Evolutionary conservation across 2,888 invertebrate genomes (phyloP).

Genomic region (Imbricaverruca yamaguchii): DNA sequence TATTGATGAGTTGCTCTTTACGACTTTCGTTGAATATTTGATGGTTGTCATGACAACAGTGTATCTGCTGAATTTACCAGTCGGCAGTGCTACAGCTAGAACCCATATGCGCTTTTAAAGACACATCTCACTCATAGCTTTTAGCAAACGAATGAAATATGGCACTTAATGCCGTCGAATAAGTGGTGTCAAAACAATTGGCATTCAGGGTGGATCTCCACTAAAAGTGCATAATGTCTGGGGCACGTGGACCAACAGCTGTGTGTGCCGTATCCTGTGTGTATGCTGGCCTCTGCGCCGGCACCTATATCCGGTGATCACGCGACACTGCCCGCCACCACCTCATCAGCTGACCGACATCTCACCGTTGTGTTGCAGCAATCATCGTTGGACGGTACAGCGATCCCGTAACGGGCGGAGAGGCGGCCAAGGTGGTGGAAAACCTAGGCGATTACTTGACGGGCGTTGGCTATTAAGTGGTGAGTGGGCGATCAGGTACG

Average conservation of each 20-base stretch:
- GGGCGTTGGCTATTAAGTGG: constrained; percentile 32
- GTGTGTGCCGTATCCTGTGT: background rate
- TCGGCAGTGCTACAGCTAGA: no score
- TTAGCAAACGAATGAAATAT: no score
- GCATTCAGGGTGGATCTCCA: no score
- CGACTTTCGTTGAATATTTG: no score
- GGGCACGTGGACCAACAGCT: background rate
- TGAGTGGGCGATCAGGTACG: background rate
- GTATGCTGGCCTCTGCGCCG: background rate
- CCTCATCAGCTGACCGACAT: background rate
- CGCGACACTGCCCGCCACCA: background rate
- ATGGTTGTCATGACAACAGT: no score
- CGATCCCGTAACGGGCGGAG: constrained; percentile 32
- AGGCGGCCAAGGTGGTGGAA: constrained; percentile 33
- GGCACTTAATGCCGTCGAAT: no score
- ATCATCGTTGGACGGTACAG: constrained; percentile 32
- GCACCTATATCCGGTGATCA: background rate
- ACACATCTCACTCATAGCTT: no score
- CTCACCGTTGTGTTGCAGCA: constrained; percentile 25
- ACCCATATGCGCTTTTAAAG: no score
- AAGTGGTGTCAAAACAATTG: no score
- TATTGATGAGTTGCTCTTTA: no score
- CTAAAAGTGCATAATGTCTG: no score
- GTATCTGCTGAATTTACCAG: no score
- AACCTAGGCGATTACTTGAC: constrained; percentile 33